These are phyloP conservation scores for Lethenteron reissneri DNA, from an alignment of 2,113 vertebrate species.

Conservation along the genomic window DNA sequence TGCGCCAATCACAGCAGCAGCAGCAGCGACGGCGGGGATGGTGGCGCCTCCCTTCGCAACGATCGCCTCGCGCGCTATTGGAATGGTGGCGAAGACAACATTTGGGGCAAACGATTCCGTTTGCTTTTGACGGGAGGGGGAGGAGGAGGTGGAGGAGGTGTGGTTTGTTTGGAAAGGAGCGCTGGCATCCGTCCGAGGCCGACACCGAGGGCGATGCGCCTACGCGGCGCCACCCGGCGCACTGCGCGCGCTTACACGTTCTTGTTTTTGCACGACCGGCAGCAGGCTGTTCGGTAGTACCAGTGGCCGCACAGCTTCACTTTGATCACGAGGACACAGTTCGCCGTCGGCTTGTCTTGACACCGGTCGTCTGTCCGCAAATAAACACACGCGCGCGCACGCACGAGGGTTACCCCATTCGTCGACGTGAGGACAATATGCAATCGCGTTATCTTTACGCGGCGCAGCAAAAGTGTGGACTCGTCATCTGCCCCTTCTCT, in stretches of 20 bases:
- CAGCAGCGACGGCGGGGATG: too few species aligned
- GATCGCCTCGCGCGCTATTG: too few species aligned
- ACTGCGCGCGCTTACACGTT: neutral
- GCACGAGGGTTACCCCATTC: too few species aligned
- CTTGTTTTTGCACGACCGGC: conserved; percentile 33
- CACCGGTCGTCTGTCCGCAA: conserved; percentile 24
- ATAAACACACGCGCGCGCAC: too few species aligned
- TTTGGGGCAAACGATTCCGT: conserved; percentile 1
- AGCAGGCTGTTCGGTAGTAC: conserved; percentile 54
- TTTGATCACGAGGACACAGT: conserved; percentile 42
- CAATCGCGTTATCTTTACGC: too few species aligned
- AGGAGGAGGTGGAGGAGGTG: neutral
- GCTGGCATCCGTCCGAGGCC: too few species aligned
- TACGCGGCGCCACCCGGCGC: neutral
- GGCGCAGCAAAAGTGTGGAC: too few species aligned
- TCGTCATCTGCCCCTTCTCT: too few species aligned
- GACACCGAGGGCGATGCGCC: too few species aligned
- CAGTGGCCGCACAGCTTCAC: conserved; percentile 51
- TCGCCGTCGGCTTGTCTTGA: conserved; percentile 36
- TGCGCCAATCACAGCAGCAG: too few species aligned
- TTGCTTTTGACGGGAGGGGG: neutral
- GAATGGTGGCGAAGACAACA: neutral
- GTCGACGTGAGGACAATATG: too few species aligned
- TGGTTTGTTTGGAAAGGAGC: neutral
- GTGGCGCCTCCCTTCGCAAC: too few species aligned